Conservation (phyloP, 2,113 vertebrate species). For the Thalassoma bifasciatum region DNA sequence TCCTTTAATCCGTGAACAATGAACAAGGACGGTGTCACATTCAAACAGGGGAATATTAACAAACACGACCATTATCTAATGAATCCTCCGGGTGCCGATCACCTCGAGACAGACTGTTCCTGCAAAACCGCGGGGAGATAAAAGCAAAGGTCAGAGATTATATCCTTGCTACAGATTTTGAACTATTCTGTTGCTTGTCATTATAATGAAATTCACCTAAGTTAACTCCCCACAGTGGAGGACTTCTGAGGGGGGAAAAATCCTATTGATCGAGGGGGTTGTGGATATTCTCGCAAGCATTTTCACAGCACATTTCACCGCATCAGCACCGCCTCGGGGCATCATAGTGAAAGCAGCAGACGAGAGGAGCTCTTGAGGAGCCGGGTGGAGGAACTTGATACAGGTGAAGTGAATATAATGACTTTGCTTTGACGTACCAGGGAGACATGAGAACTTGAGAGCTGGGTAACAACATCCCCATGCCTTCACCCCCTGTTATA, state of each 20-base stretch:
- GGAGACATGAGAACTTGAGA: slow-evolving; percentile 39
- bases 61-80: slow-evolving; percentile 34
- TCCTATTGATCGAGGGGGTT: slow-evolving; percentile 64
- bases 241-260: slow-evolving; percentile 50
- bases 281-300: slow-evolving; percentile 61
- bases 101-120: slow-evolving; percentile 8
- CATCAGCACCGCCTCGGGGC: slow-evolving; percentile 75
- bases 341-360: slow-evolving; percentile 70
- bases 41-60: slow-evolving; percentile 14
- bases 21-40: slow-evolving; percentile 25
- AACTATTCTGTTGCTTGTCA: slow-evolving; percentile 36
- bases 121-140: slow-evolving; percentile 39
- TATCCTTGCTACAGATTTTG: slow-evolving; percentile 52
- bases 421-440: slow-evolving; percentile 62
- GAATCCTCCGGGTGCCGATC: slow-evolving; percentile 21
- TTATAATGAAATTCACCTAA: slow-evolving; percentile 60
- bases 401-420: slow-evolving; percentile 74
- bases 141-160: slow-evolving; percentile 66
- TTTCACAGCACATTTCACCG: slow-evolving; percentile 79
- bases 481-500: slow-evolving; percentile 54
- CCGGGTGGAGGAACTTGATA: slow-evolving; percentile 60
- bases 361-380: slow-evolving; percentile 62
- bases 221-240: slow-evolving; percentile 50
- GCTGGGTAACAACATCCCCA: slow-evolving; percentile 41
- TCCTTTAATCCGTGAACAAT: slow-evolving; percentile 15